Evolutionary conservation across 2,888 invertebrate species (phyloP).

Genomic region (Amorpha juglandis): DNA sequence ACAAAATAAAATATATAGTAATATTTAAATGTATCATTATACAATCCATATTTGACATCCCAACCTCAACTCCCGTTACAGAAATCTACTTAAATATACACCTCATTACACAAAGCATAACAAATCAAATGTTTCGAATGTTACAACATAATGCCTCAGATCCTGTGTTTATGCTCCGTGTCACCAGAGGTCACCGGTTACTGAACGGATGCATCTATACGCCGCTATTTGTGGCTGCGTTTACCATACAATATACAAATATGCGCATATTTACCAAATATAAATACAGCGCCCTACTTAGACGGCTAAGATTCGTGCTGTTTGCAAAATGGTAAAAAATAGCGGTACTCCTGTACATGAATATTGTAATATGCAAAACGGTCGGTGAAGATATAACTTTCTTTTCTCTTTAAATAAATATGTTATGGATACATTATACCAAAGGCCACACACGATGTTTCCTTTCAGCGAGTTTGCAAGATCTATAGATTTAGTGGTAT

Average conservation of each 20-base stretch:
- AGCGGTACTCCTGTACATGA: slow-evolving; percentile 46
- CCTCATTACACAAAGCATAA: slow-evolving; percentile 39
- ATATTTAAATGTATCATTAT: background rate
- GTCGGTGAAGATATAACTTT: background rate
- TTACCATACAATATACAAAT: slow-evolving; percentile 74
- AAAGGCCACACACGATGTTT: background rate
- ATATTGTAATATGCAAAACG: slow-evolving; percentile 1
- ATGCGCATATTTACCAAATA: slow-evolving; percentile 72
- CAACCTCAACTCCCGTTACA: background rate
- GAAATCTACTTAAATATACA: slow-evolving; percentile 27
- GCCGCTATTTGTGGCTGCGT: slow-evolving; percentile 44
- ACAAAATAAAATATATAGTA: no score
- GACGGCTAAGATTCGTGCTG: slow-evolving; percentile 46
- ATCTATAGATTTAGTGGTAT: background rate
- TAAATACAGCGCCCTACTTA: slow-evolving; percentile 45
- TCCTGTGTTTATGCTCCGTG: slow-evolving; percentile 52
- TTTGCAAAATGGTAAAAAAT: slow-evolving; percentile 62
- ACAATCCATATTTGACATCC: background rate
- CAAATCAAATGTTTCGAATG: slow-evolving; percentile 28
- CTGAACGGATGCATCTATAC: slow-evolving; percentile 68
- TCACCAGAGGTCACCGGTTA: slow-evolving; percentile 69
- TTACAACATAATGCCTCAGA: slow-evolving; percentile 57
- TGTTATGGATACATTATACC: background rate
- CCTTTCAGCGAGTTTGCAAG: background rate
- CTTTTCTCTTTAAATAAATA: slow-evolving; percentile 4